Evolutionary conservation across 2,113 vertebrate genomes (phyloP).

Genomic region (Tautogolabrus adspersus): DNA sequence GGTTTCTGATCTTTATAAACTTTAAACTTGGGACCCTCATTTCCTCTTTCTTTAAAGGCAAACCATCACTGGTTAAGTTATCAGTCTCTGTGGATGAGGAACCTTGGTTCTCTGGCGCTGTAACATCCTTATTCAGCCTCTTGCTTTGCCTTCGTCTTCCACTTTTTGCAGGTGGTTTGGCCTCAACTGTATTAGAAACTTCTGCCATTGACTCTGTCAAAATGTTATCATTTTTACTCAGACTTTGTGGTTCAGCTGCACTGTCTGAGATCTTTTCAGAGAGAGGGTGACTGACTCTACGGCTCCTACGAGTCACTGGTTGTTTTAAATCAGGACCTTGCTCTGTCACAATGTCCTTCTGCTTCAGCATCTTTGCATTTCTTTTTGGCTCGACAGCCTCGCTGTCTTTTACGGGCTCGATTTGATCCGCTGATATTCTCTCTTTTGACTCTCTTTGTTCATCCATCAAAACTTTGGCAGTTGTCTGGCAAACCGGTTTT

Average conservation of each 20-base stretch:
- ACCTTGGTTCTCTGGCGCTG: slow-evolving; percentile 52
- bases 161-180: slow-evolving; percentile 56
- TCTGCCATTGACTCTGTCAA: slow-evolving; percentile 65
- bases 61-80: slow-evolving; percentile 43
- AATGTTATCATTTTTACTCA: slow-evolving; percentile 49
- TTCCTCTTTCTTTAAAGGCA: slow-evolving; percentile 57
- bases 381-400: slow-evolving; percentile 65
- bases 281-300: slow-evolving; percentile 59
- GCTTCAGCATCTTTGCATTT: slow-evolving; percentile 66
- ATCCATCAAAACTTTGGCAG: slow-evolving; percentile 65
- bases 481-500: slow-evolving; percentile 52
- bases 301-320: slow-evolving; percentile 72
- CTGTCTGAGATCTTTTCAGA: slow-evolving; percentile 44
- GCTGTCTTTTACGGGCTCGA: slow-evolving; percentile 53
- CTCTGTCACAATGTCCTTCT: slow-evolving; percentile 50
- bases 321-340: slow-evolving; percentile 63
- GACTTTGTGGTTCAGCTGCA: slow-evolving; percentile 58
- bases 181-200: slow-evolving; percentile 55
- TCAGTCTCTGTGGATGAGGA: slow-evolving; percentile 49
- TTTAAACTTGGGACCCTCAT: slow-evolving; percentile 79
- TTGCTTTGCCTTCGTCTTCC: slow-evolving; percentile 76
- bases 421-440: slow-evolving; percentile 40
- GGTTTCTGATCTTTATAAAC: slow-evolving; percentile 80
- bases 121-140: slow-evolving; percentile 71
- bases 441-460: slow-evolving; percentile 75